Base-by-base conservation (phyloP, 2,797 vertebrate genomes). In the Vipera latastei region DNA sequence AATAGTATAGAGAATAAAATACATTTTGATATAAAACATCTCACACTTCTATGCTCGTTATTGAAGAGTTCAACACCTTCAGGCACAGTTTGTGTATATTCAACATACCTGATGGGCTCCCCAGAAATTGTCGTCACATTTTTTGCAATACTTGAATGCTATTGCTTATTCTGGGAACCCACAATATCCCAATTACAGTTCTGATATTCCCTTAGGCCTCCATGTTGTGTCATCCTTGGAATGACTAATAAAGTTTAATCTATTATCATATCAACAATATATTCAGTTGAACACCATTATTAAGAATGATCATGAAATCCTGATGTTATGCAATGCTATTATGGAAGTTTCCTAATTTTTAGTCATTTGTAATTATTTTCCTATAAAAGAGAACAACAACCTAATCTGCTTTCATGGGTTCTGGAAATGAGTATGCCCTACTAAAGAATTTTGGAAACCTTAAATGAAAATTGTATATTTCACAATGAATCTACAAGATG, bases 181-280 rank as follows among this genome's bases (percentile, higher is more conserved):
- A 61, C 25, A 44, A 4, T 20, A 91, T 20, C 57, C n/a, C 48
- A 83, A 91, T 93, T 93, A 93, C 91, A 91, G 65, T 11, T 88
- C 44, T 2, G 16, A 12, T 91, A 87, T 85, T 91, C 51, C 48
- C 28, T 91, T 89, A 78, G 65, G 65, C 90, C 63, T 61, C 13
- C 59, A 53, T 38, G 86, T 14, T 91, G 48, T 85, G n/a, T 89
- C 57, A 89, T 89, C 65, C 48, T 60, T 89, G 55, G 9, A 51
- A 22, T 20, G 90, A 90, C 83, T 91, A 93, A 83, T n/a, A 91
- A 88, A 32, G 56, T 25, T 89, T 83, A 89, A 89, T 93, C 69
- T 61, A 55, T 56, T 85, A 91, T 89, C 69, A 83, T 51, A 63
- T 56, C 57, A 93, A 56, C 18, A 93, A 48, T 56, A 63, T 9